Base-by-base conservation (phyloP, 2,113 vertebrate genomes). In the Chamaetylas fuelleborni region DNA sequence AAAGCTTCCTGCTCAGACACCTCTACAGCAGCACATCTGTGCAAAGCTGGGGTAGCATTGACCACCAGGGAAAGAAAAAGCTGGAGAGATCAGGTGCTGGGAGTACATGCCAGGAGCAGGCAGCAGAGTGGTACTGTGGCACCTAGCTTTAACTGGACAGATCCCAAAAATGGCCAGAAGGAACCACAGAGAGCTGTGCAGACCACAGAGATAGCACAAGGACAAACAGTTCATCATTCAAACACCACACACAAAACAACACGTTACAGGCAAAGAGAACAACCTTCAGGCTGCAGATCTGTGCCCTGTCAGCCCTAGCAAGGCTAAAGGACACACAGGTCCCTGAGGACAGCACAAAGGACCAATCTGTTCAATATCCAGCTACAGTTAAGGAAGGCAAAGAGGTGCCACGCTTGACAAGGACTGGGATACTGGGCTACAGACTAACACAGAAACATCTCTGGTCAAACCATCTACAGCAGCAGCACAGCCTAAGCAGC, bases 201-300 rank as follows among this genome's bases (percentile, higher is more conserved):
- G 85, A 72, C 31, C 61, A 72, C 43, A 88, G 87, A 79, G 67
- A 81, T 4, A 54, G 58, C 79, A 92, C 76, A 69, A 88, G 33
- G 85, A 90, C 90, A 90, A 90, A 94, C 50, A 77, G 71, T 5
- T 94, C 71, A 82, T 51, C 76, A 85, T 57, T 77, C 79, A 77
- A 69, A 95, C 34, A 17, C 28, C 58, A 86, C 77, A 83, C 66
- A 94, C 71, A 82, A 86, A 76, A 31, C 53, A 76, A 82, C 15
- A 71, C 16, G 3, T 76, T 29, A 77, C 17, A 33, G 45, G 54
- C 40, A n/a, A 84, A 74, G 57, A 88, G 48, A 50, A 11, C 45
- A 48, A 78, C 31, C 54, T 79, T 62, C 72, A 69, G 33, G 26
- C 84, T 62, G 42, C 58, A 73, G 61, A 50, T 36, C 51, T 33